Evolutionary conservation across 2,113 vertebrate species (phyloP).

Genomic region (Falco punctatus): DNA sequence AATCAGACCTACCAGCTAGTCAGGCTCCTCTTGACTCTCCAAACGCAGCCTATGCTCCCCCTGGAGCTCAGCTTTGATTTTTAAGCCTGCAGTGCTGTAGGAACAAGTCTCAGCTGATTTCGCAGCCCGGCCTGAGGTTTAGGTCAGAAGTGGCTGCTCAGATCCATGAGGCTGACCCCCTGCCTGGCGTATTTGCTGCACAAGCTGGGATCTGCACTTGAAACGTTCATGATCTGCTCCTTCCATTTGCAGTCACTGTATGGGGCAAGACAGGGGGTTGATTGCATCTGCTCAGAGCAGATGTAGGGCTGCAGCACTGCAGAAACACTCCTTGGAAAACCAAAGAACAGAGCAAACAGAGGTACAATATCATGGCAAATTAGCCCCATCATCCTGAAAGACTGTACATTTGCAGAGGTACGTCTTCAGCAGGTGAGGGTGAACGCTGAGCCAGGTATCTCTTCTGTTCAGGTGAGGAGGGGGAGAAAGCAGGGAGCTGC

Average conservation of each 20-base stretch:
- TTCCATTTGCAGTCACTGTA: not conserved
- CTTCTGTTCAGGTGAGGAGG: not conserved
- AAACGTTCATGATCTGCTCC: not conserved
- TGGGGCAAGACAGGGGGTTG: not conserved
- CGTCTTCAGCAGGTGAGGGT: fast-evolving
- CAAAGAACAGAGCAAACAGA: not conserved
- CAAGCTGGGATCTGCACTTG: not conserved
- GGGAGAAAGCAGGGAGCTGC: not conserved
- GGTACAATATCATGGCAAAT: fast-evolving
- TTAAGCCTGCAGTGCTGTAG: not conserved
- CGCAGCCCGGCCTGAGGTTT: not conserved
- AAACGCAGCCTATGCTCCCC: not conserved
- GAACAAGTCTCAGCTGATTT: slow-evolving; percentile 1
- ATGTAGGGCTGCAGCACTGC: not conserved
- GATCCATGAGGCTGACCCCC: not conserved
- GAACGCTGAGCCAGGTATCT: not conserved
- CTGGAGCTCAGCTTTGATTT: not conserved
- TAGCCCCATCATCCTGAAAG: not conserved
- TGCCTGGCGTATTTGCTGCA: not conserved
- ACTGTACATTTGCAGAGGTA: not conserved
- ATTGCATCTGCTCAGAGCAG: not conserved
- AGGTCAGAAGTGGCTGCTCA: not conserved
- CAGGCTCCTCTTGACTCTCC: not conserved
- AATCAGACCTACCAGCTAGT: not conserved
- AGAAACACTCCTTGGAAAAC: not conserved